Evolutionary conservation across 1,140 invertebrate genomes (phyloP), one percentile per base, ranked within the genome.

Genomic region (Lanistes nyassanus): DNA sequence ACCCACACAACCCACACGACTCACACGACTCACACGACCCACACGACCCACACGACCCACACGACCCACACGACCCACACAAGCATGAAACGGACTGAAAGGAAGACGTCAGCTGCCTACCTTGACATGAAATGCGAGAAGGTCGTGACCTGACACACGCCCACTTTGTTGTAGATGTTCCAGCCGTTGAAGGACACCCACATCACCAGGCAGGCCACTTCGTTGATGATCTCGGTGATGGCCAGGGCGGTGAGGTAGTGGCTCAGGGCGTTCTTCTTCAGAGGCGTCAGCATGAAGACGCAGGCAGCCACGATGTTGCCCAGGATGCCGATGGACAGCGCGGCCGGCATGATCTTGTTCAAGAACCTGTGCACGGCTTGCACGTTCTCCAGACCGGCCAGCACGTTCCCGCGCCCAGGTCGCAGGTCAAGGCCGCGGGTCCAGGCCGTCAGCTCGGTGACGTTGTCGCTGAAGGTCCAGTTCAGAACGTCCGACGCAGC

Each of bases 181-280:
- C 66, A 60, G 1, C 77, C 71, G n/a, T 74, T 67, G 4, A 55
- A 19, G 0, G 79, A 76, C 21, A 70, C 55, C 81, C 81, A 82
- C 26, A 73, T 19, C 4, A 80, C 74, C 7, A 77, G 39, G 23
- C 75, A 64, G 34, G 66, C 75, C 9, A 77, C 9, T 21, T 80
- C 67, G 56, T 79, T 79, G 29, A 78, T 62, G 4, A 74, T 39
- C 58, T 82, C 79, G 6, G 79, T 34, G n/a, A 82, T 65, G 7
- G 75, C 76, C 6, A 79, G 70, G 37, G 81, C 81, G 34, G 77
- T 70, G 7, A 82, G 73, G 42, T 82, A 82, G 58, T 80, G 76
- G 37, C 76, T 77, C 16, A 82, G 69, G 7, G 81, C 62, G 31
- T 60, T 56, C 2, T 37, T 39, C 21, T 71, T 65, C 9, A 82